Conservation (phyloP, 2,888 invertebrate genomes). For the Folsomia manolachei region DNA sequence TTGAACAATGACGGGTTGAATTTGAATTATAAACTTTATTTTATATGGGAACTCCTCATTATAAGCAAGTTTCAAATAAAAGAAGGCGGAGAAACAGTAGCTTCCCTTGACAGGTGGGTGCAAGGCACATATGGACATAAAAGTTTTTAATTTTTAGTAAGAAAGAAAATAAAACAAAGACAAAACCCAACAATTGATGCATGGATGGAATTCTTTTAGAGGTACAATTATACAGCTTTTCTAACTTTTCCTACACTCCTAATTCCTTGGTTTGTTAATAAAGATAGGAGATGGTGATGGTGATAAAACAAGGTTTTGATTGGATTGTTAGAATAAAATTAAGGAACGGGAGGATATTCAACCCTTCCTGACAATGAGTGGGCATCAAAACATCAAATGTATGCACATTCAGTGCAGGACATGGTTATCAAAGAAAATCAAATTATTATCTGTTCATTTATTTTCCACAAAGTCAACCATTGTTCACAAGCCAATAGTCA, state of each 20-base stretch:
- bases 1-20: neutral
- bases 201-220: neutral
- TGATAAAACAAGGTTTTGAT: neutral
- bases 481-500: too few species aligned
- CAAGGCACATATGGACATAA: neutral
- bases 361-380: constrained; percentile 15
- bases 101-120: neutral
- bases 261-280: too few species aligned
- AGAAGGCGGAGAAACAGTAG: neutral
- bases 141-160: neutral
- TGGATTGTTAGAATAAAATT: constrained; percentile 1
- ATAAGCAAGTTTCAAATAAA: too few species aligned
- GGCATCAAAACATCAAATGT: neutral
- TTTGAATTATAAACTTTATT: too few species aligned
- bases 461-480: neutral
- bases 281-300: neutral
- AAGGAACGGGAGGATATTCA: constrained; percentile 21
- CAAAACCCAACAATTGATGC: neutral
- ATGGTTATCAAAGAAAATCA: neutral
- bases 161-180: neutral
- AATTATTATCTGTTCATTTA: constrained; percentile 12
- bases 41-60: too few species aligned
- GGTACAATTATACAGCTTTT: neutral
- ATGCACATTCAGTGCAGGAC: constrained; percentile 19
- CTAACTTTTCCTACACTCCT: too few species aligned